Evolutionary conservation across 2,888 invertebrate species (phyloP).

Genomic region (Hofmannophila pseudospretella): DNA sequence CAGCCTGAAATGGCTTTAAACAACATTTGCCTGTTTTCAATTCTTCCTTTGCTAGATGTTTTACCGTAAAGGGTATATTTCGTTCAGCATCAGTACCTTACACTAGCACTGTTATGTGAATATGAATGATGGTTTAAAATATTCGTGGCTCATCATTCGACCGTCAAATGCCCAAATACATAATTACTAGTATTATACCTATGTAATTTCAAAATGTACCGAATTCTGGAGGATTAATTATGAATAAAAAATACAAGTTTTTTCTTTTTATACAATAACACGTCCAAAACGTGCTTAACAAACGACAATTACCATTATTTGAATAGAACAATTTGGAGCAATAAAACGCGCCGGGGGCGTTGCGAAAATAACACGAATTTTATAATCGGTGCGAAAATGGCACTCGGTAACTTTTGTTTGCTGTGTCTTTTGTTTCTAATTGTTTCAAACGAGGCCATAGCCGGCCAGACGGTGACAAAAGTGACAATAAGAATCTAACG

Average conservation of each 20-base stretch:
- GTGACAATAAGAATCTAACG: conserved; percentile 12
- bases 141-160: too few relatives aligned
- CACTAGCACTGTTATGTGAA: too few relatives aligned
- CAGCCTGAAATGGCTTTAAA: conserved; percentile 13
- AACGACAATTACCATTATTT: conserved; percentile 22
- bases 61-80: too few relatives aligned
- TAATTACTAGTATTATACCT: too few relatives aligned
- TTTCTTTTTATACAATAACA: too few relatives aligned
- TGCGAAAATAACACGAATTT: conserved; percentile 17
- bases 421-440: conserved; percentile 7
- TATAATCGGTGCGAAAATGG: not conserved
- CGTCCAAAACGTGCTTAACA: too few relatives aligned
- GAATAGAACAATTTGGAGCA: conserved; percentile 29
- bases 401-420: conserved; percentile 5
- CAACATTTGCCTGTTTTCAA: conserved; percentile 17
- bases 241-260: too few relatives aligned
- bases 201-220: too few relatives aligned
- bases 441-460: conserved; percentile 5
- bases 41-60: conserved; percentile 2
- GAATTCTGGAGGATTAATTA: too few relatives aligned
- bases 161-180: too few relatives aligned
- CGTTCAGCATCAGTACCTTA: too few relatives aligned
- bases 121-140: too few relatives aligned
- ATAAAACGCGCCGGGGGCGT: conserved; percentile 24
- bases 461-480: not conserved